Evolutionary conservation across 1,140 invertebrate species (phyloP), one percentile per base, ranked within the genome.

Genomic region (Neoseiulus cucumeris): DNA sequence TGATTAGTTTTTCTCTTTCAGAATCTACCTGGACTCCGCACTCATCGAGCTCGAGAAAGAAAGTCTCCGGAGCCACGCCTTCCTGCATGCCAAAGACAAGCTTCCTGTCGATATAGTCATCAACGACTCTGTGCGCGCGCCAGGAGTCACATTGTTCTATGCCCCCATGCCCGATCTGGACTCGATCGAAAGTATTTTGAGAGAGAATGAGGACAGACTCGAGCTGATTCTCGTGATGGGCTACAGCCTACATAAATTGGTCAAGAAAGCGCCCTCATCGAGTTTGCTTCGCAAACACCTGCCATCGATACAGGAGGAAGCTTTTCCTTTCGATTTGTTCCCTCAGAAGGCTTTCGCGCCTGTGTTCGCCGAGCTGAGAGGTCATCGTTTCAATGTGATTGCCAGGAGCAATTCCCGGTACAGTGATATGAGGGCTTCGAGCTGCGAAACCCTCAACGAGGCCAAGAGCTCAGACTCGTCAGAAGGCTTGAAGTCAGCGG

Each of bases 11-110:
- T n/a, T n/a, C n/a, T 14, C 45, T 59, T 59, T 25, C 51, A 59
- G 51, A 59, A 59, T 59, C 5, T 59, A 29, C 22, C 51, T 59
- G 17, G 51, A 59, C 22, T 9, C 51, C 1, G 25, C n/a, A 17
- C 22, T 59, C 14, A 59, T 59, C 51, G 51, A 59, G 25, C 51
- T 59, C 51, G 51, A 59, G 51, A 59, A 59, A 33, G 51, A 59
- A 33, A 59, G 51, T 59, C 51, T 59, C 33, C 51, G 51, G 14
- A 59, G 51, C 22, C 51, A 59, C 22, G 51, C 51, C 25, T 59
- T 59, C 51, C 25, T 59, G 25, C 51, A 59, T 33, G 25, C 25
- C 22, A 33, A 33, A 33, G 51, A 59, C 22, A 33, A 25, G 9
- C 25, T 25, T 25, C 14, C 33, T 17, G 25, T 17, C 14, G 51